These are phyloP conservation scores for Apomyelois bistriatella DNA, from an alignment of 2,888 invertebrate species.

Conservation along the genomic window DNA sequence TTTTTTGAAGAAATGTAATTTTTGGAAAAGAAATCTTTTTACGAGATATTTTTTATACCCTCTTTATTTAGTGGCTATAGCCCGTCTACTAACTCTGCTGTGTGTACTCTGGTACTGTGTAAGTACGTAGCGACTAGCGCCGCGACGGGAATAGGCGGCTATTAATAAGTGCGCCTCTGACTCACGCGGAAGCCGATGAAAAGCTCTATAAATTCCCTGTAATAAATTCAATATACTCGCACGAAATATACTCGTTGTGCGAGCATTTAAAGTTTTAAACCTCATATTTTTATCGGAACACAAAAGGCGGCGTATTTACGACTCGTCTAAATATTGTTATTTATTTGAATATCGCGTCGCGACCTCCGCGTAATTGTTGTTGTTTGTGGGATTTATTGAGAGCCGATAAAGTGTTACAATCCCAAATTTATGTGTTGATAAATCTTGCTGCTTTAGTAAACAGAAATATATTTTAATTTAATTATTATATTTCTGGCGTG, in stretches of 20 bases:
- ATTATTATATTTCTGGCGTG: not conserved
- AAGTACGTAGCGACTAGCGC: slow-evolving; percentile 12
- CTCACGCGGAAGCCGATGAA: slow-evolving; percentile 59
- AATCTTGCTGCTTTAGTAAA: not conserved
- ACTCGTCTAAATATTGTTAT: slow-evolving; percentile 28
- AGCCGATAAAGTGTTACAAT: slow-evolving; percentile 4
- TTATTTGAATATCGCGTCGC: slow-evolving; percentile 23
- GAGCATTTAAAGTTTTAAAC: slow-evolving; percentile 16
- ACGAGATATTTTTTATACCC: not conserved
- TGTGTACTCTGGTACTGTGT: not conserved
- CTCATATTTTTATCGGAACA: slow-evolving; percentile 27
- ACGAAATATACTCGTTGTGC: slow-evolving; percentile 19
- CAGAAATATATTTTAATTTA: not conserved
- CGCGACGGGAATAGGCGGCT: slow-evolving; percentile 53
- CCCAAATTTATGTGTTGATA: slow-evolving; percentile 10
- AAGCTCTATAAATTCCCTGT: slow-evolving; percentile 57
- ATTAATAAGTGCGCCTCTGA: slow-evolving; percentile 57
- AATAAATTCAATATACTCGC: slow-evolving; percentile 49
- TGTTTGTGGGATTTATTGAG: slow-evolving; percentile 15
- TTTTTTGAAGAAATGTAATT: not conserved
- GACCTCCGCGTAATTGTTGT: slow-evolving; percentile 25
- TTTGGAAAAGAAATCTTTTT: not conserved
- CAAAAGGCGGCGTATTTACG: slow-evolving; percentile 21
- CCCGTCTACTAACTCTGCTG: slow-evolving; percentile 10
- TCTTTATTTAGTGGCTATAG: not conserved